Evolutionary conservation across 2,888 invertebrate genomes (phyloP).

Genomic region (Zhengitettix transpicula): DNA sequence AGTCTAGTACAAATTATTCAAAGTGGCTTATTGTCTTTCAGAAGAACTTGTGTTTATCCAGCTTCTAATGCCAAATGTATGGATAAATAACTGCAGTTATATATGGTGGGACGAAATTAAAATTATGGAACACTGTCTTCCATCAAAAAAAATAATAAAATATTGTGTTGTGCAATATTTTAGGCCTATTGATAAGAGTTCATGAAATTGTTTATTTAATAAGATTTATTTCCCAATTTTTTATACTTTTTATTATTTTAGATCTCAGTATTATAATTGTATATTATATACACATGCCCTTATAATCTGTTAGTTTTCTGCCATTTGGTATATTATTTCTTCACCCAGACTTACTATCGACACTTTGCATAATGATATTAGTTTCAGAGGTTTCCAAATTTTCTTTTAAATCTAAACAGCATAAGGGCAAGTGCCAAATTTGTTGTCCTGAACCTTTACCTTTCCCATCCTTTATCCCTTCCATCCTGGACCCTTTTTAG

Average conservation of each 20-base stretch:
- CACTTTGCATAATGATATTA: too few relatives aligned
- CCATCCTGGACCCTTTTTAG: too few relatives aligned
- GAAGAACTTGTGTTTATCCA: not conserved
- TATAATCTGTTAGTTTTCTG: too few relatives aligned
- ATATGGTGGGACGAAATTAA: not conserved
- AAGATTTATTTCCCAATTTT: not conserved
- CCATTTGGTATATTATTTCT: too few relatives aligned
- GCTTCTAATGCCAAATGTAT: not conserved
- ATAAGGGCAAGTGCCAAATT: too few relatives aligned
- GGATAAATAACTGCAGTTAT: not conserved
- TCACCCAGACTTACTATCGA: too few relatives aligned
- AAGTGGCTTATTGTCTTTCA: conserved; percentile 6
- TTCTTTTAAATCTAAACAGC: too few relatives aligned
- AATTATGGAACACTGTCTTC: conserved; percentile 9
- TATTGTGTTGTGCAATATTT: conserved; percentile 10
- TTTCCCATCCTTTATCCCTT: too few relatives aligned
- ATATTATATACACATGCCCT: not conserved
- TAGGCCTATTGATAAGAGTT: conserved; percentile 7
- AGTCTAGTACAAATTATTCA: conserved; percentile 10
- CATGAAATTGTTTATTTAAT: conserved; percentile 1
- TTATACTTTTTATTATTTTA: not conserved
- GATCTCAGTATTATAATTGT: not conserved
- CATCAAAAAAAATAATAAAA: conserved; percentile 3
- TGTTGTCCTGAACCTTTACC: too few relatives aligned
- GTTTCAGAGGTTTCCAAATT: too few relatives aligned